Percentiles rank a stretch among this genome's conserved stretches.
phyloP scores from a whole-genome alignment of 2,113 vertebrate species.

The Limanda limanda region DNA sequence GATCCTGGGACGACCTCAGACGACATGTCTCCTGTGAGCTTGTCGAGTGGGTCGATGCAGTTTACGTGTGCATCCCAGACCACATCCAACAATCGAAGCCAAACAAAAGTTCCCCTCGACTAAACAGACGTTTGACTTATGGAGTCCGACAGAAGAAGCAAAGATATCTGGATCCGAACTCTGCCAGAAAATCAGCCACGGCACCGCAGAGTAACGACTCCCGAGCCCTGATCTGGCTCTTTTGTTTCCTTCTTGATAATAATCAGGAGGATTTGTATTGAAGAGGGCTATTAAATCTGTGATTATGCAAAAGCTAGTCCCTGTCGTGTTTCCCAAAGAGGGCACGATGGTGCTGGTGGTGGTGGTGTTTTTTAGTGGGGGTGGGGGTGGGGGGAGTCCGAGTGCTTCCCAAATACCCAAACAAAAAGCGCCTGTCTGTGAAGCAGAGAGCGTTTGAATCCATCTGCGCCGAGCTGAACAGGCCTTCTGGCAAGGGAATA shows the following conservation, averaged over 20 bases:
- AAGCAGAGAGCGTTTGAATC: constrained; percentile 72
- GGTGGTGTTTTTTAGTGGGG: neutral
- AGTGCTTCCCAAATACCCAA: constrained; percentile 70
- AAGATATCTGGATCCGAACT: constrained; percentile 3
- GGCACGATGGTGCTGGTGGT: constrained; percentile 1
- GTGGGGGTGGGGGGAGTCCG: neutral
- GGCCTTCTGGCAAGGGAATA: constrained; percentile 92
- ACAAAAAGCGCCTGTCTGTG: constrained; percentile 82
- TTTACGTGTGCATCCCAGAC: constrained; percentile 22
- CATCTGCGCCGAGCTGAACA: constrained; percentile 85
- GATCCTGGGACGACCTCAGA: constrained; percentile 60
- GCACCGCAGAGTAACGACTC: constrained; percentile 14
- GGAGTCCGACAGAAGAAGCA: neutral
- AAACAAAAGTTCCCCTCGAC: neutral
- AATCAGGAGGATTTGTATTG: constrained; percentile 23
- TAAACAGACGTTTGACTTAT: constrained; percentile 29
- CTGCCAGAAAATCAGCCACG: constrained; percentile 1
- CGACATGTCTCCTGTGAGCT: constrained; percentile 41
- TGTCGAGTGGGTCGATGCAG: constrained; percentile 7
- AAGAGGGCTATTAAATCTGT: constrained; percentile 3
- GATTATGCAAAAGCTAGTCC: constrained; percentile 30
- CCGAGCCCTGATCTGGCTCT: constrained; percentile 3
- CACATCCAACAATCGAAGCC: neutral
- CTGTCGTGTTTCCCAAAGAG: constrained; percentile 38
- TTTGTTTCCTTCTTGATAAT: constrained; percentile 24